Evolutionary conservation across 2,797 vertebrate genomes (phyloP).

Genomic region (Holocentrus rufus): DNA sequence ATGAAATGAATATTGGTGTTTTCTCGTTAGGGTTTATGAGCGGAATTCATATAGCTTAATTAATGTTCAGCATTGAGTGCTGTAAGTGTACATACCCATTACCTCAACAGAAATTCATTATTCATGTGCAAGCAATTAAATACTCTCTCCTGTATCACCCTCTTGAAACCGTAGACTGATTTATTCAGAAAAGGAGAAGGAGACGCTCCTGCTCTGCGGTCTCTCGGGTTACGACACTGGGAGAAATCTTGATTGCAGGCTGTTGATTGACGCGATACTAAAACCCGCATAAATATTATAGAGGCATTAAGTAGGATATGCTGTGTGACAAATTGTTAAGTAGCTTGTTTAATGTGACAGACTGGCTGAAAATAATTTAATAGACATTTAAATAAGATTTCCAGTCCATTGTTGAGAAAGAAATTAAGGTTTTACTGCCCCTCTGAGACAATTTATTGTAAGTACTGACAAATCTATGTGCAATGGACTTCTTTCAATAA

Average conservation of each 20-base stretch:
- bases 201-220: constrained; percentile 37
- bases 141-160: constrained; percentile 73
- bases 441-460: neutral
- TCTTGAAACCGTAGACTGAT: constrained; percentile 78
- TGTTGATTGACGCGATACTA: constrained; percentile 72
- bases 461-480: too few relatives aligned
- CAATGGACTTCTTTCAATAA: too few relatives aligned
- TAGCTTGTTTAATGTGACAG: too few relatives aligned
- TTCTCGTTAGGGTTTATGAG: constrained; percentile 74
- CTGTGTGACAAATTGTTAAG: neutral
- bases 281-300: constrained; percentile 28
- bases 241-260: constrained; percentile 77
- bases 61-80: constrained; percentile 80
- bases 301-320: neutral
- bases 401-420: neutral
- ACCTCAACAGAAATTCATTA: constrained; percentile 79
- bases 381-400: too few relatives aligned
- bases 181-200: constrained; percentile 77
- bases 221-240: constrained; percentile 73
- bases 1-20: constrained; percentile 49
- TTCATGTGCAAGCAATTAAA: constrained; percentile 80
- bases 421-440: neutral
- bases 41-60: constrained; percentile 77
- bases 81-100: constrained; percentile 77
- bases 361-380: neutral